Evolutionary conservation across 2,797 vertebrate species (phyloP).

Genomic region (Perodicticus potto): DNA sequence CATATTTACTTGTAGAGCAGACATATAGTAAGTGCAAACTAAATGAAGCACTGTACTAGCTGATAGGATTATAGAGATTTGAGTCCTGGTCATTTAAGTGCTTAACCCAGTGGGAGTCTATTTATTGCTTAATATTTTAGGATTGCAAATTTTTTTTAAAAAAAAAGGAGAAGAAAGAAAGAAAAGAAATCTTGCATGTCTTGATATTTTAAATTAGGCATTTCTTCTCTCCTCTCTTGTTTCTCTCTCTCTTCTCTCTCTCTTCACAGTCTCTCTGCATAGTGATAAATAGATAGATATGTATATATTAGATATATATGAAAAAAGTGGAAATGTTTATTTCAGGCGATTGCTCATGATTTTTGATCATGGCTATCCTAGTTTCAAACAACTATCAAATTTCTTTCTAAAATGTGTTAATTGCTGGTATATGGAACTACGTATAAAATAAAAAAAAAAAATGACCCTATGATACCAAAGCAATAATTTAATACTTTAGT

Average conservation of each 20-base stretch:
- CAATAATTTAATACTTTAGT: neutral
- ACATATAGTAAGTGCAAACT: neutral
- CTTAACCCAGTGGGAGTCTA: neutral
- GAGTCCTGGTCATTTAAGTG: neutral
- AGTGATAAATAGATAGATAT: neutral
- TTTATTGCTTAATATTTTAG: conserved; percentile 4
- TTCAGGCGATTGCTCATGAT: neutral
- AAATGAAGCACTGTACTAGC: neutral
- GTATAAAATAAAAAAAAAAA: neutral
- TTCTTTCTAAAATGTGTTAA: conserved; percentile 36
- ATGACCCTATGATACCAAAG: neutral
- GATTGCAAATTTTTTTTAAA: neutral
- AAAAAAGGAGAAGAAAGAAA: neutral
- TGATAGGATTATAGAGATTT: neutral
- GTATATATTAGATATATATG: too few species aligned
- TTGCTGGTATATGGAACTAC: neutral
- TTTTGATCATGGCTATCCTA: conserved; percentile 7
- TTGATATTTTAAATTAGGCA: neutral
- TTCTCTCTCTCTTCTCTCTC: too few species aligned
- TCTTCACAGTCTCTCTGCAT: too few species aligned
- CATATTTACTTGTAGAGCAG: neutral
- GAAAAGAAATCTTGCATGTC: neutral
- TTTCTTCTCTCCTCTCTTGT: neutral
- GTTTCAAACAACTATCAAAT: neutral
- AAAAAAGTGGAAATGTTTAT: conserved; percentile 26